Evolutionary conservation across 2,797 vertebrate species (phyloP).

Genomic region (Etheostoma nigrum): DNA sequence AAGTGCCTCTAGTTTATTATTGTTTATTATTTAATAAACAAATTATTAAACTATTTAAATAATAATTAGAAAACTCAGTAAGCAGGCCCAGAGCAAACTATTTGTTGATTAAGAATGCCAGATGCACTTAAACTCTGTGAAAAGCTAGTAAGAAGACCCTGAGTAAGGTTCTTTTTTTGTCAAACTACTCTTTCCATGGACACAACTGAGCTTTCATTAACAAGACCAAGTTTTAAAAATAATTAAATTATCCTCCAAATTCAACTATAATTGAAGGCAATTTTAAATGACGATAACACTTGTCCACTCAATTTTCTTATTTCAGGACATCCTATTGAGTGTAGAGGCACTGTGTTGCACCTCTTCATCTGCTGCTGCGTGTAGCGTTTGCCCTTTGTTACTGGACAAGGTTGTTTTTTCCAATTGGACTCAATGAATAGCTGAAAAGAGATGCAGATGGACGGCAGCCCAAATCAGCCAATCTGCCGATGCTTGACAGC

Average conservation of each 20-base stretch:
- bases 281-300: not conserved
- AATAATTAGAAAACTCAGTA: not conserved
- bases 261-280: not conserved
- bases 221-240: not conserved
- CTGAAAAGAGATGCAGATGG: constrained; percentile 67
- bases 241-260: accelerated
- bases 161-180: not conserved
- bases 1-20: no score
- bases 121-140: not conserved
- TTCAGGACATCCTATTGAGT: not conserved
- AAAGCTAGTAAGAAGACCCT: not conserved
- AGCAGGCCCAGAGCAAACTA: no score
- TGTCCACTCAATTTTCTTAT: not conserved
- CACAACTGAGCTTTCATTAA: not conserved
- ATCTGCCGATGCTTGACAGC: constrained; percentile 62
- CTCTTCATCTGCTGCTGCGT: constrained; percentile 44
- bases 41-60: no score
- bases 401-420: constrained; percentile 23
- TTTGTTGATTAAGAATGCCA: not conserved
- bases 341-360: constrained; percentile 27
- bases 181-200: not conserved
- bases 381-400: not conserved
- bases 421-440: constrained; percentile 43
- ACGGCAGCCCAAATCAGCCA: constrained; percentile 41
- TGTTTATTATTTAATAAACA: not conserved